Percentiles rank a stretch among this genome's conserved stretches.
These are phyloP conservation scores for Drosophila mulleri DNA, from an alignment of 2,888 invertebrate genomes.

Conservation along the genomic window DNA sequence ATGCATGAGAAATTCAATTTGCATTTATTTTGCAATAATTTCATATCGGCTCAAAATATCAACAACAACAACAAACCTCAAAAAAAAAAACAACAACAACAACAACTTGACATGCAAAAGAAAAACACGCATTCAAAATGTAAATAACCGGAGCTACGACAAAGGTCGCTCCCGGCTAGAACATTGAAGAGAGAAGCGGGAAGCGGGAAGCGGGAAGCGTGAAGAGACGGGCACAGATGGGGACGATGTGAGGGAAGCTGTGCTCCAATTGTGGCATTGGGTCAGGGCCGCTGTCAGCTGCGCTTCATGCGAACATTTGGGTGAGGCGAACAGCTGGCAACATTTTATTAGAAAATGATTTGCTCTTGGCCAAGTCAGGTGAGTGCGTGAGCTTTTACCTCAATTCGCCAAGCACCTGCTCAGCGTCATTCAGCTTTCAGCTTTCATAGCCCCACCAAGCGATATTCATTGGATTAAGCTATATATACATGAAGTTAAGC, in stretches of 20 bases:
- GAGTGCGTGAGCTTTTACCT: background rate
- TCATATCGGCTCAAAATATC: slow-evolving; percentile 69
- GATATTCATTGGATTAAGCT: background rate
- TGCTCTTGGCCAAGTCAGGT: background rate
- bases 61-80: slow-evolving; percentile 32
- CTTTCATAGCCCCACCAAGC: background rate
- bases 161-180: slow-evolving; percentile 18
- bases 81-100: slow-evolving; percentile 21
- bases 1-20: slow-evolving; percentile 81
- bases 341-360: background rate
- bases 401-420: background rate
- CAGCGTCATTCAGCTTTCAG: background rate
- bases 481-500: background rate
- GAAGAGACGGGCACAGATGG: background rate
- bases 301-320: slow-evolving; percentile 34
- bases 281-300: slow-evolving; percentile 34
- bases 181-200: background rate
- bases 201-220: background rate
- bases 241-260: background rate
- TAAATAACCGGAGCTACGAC: slow-evolving; percentile 46
- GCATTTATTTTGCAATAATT: slow-evolving; percentile 81
- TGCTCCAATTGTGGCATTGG: slow-evolving; percentile 21
- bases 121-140: slow-evolving; percentile 63
- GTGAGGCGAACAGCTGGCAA: slow-evolving; percentile 14
- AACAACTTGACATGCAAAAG: slow-evolving; percentile 47